A percentile compares a stretch with the other conserved stretches of the same genome.
phyloP scores from a whole-genome alignment of 2,888 invertebrate genomes.

The Troilus luridus region DNA sequence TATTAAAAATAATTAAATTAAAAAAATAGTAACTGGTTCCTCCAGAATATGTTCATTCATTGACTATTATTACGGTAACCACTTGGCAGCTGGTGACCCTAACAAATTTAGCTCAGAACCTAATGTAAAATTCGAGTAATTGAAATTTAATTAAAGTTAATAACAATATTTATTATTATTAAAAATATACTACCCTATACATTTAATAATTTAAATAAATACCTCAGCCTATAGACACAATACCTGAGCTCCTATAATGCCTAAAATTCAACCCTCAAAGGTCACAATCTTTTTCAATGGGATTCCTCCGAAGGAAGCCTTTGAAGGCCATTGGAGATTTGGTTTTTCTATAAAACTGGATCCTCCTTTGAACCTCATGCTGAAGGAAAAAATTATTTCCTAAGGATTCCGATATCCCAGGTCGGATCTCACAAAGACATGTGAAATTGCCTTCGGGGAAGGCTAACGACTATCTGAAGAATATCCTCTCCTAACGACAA shows the following conservation, averaged over 20 bases:
- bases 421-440: not conserved
- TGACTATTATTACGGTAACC: too few relatives aligned
- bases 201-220: not conserved
- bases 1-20: too few relatives aligned
- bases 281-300: not conserved
- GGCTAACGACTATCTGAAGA: not conserved
- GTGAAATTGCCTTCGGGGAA: not conserved
- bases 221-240: not conserved
- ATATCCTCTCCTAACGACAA: not conserved
- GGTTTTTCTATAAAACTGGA: not conserved
- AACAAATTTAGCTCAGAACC: too few relatives aligned
- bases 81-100: too few relatives aligned
- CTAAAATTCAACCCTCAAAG: not conserved
- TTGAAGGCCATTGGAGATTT: not conserved
- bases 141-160: too few relatives aligned
- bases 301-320: not conserved
- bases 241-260: not conserved
- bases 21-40: too few relatives aligned
- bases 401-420: not conserved
- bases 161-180: too few relatives aligned
- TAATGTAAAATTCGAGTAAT: too few relatives aligned
- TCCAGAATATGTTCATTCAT: too few relatives aligned
- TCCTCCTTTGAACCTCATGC: slow-evolving; percentile 6
- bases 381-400: not conserved
- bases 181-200: not conserved